Conservation (phyloP, 2,113 vertebrate genomes). For the Forbesichthys papilliferus region DNA sequence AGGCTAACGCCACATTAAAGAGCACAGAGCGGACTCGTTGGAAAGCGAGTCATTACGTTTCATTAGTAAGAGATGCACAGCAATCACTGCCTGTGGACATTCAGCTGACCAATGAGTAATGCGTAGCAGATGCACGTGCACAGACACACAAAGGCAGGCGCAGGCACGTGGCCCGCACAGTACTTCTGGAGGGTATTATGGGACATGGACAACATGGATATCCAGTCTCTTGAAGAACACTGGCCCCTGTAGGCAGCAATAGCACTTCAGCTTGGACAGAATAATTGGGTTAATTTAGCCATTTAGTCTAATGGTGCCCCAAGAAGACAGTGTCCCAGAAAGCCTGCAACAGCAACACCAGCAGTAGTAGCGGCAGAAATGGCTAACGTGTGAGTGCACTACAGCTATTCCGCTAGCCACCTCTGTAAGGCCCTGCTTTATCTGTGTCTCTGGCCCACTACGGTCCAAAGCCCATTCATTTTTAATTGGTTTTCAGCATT, state of each 20-base stretch:
- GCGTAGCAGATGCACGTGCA: background rate
- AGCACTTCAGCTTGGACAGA: background rate
- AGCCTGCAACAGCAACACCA: conserved; percentile 10
- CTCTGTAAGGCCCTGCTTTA: conserved; percentile 22
- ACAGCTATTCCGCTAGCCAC: background rate
- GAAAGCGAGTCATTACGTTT: conserved; percentile 36
- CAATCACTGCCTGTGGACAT: conserved; percentile 4
- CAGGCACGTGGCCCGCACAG: background rate
- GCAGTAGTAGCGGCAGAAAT: conserved; percentile 4
- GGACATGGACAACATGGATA: conserved; percentile 9
- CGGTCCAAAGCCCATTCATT: conserved; percentile 54
- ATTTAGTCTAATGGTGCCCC: conserved; percentile 51
- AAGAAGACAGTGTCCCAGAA: conserved; percentile 25
- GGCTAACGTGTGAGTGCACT: background rate
- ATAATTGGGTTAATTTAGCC: conserved; percentile 54
- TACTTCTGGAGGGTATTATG: background rate
- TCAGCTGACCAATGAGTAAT: conserved; percentile 21
- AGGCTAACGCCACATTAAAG: conserved; percentile 1
- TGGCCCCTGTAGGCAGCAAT: background rate
- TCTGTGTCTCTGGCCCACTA: conserved; percentile 45
- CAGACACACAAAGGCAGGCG: conserved; percentile 1
- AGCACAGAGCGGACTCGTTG: conserved; percentile 6
- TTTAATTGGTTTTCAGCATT: conserved; percentile 66
- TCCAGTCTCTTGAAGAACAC: background rate
- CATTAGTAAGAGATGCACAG: conserved; percentile 41